Evolutionary conservation across 2,113 vertebrate genomes (phyloP).

Genomic region (Octodon degus): DNA sequence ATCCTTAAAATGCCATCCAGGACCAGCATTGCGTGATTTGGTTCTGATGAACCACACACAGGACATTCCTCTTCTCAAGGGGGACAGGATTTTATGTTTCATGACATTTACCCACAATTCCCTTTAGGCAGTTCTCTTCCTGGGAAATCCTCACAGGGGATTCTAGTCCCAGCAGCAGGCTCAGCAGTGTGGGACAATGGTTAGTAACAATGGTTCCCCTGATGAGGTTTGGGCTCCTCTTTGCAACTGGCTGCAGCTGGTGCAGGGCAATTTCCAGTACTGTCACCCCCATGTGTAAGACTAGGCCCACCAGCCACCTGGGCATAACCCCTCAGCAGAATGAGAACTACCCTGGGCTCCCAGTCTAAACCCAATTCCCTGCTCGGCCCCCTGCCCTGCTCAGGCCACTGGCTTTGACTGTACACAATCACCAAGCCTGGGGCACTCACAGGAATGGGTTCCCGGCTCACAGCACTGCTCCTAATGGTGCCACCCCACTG

Average conservation of each 20-base stretch:
- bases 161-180: background rate
- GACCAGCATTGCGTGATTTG: background rate
- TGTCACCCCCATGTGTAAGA: fast-evolving
- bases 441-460: background rate
- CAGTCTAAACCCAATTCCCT: background rate
- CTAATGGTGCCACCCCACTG: background rate
- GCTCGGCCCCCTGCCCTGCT: background rate
- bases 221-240: background rate
- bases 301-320: fast-evolving
- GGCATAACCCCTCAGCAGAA: background rate
- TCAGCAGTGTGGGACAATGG: background rate
- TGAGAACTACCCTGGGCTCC: background rate
- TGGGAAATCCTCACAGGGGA: background rate
- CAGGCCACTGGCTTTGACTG: background rate
- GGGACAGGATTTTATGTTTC: background rate
- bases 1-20: background rate
- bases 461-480: background rate
- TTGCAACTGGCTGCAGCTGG: background rate
- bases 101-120: background rate
- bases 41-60: background rate
- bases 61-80: background rate
- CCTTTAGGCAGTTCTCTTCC: background rate
- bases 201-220: background rate
- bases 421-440: background rate
- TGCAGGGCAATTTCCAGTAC: background rate